Conservation (phyloP, 2,888 invertebrate species). For the Diaphora mendica region DNA sequence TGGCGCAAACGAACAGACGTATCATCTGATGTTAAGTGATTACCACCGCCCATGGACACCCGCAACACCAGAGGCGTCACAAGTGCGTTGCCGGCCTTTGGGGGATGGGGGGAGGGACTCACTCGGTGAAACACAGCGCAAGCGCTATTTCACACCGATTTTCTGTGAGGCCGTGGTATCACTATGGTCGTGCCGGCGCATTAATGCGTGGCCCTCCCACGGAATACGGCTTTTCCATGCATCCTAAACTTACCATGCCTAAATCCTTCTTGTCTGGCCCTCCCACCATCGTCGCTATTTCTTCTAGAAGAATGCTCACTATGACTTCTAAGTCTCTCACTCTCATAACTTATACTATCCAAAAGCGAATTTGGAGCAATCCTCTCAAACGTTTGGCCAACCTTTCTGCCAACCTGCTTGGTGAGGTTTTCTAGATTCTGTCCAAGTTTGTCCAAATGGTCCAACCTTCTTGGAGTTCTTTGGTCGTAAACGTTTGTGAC, state of each 20-base stretch:
- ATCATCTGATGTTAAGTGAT: no score
- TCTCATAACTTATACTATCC: conserved; percentile 74
- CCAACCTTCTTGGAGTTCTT: conserved; percentile 56
- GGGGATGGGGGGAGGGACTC: no score
- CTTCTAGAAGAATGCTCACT: conserved; percentile 78
- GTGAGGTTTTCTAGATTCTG: conserved; percentile 47
- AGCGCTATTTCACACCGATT: no score
- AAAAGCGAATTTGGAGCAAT: conserved; percentile 51
- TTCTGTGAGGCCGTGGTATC: no score
- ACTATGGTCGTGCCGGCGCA: no score
- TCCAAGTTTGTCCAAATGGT: conserved; percentile 49
- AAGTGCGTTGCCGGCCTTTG: no score
- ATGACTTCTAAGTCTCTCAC: conserved; percentile 69
- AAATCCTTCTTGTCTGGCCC: conserved; percentile 63
- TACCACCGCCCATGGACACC: no score
- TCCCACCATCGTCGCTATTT: conserved; percentile 74
- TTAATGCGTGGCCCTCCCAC: no score
- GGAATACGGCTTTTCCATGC: not conserved
- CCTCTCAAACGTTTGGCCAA: conserved; percentile 57
- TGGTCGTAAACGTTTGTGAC: conserved; percentile 52
- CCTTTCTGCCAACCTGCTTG: conserved; percentile 47
- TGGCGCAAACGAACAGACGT: no score
- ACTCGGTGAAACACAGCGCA: no score
- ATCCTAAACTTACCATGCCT: conserved; percentile 61
- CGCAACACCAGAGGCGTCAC: no score